Evolutionary conservation across 2,888 invertebrate genomes (phyloP), one percentile per base, ranked within the genome.

Genomic region (Pristionchus japonicus): DNA sequence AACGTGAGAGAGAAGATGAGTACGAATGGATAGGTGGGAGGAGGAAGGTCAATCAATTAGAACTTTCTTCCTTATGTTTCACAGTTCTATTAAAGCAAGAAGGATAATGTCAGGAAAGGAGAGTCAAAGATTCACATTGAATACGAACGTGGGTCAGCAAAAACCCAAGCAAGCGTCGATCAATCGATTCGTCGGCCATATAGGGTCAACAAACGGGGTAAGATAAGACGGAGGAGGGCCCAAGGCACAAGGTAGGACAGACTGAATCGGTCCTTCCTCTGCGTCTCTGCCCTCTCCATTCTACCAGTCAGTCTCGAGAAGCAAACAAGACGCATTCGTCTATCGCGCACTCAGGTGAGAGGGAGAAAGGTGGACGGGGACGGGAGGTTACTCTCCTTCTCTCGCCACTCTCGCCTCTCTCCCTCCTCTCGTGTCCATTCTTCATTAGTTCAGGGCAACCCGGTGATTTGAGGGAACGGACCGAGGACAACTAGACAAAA

Each of bases 311-410:
- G 64, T 64, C 85, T 64, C 85, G 34, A 23, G 31, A 31, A n/a
- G 31, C 85, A 85, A 61, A 64, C 85, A 64, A 64, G 43, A 57
- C 40, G 27, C 49, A n/a, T n/a, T n/a, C 9, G 17, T 34, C 61
- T 11, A 9, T 85, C 85, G 85, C 40, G 85, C 82, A 85, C 61
- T 85, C 82, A 83, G 82, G 82, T 83, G 82, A 52, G 82, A 47
- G 80, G 27, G 77, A n/a, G 77, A 77, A 27, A 77, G 77, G 82
- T 34, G 82, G 9, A 17, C 15, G 34, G 17, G 34, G n/a, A n/a
- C n/a, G n/a, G 3, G 52, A 34, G 82, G 82, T 23, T 27, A 40
- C 85, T 85, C 85, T 61, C 31, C 31, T 23, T 64, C 43, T 85
- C 85, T 85, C 43, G n/a, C 40, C 85, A 64, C 85, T 85, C 85